Evolutionary conservation across 2,113 vertebrate genomes (phyloP), one percentile per base, ranked within the genome.

Genomic region (Pygoscelis adeliae): DNA sequence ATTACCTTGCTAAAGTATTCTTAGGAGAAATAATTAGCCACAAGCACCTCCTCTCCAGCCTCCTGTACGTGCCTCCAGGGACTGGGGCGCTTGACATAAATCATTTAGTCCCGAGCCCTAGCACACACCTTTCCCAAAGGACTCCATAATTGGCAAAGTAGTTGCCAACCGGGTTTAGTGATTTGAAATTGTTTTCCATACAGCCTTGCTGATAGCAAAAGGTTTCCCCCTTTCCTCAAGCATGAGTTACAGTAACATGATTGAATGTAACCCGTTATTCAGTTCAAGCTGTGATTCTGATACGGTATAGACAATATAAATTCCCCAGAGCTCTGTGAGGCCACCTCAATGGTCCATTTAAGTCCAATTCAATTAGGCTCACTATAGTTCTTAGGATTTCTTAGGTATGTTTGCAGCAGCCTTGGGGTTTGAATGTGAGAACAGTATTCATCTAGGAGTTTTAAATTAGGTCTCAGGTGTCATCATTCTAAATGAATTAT

Each of bases 401-500:
- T 97, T 97, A 98, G 98, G 97, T 98, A 96, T 98, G 98, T 98
- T 98, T 98, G 98, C 98, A 92, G 98, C 98, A 98, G 98, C 98
- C 98, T 98, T 98, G 97, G 52, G 98, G 98, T 98, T 98, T 98
- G 98, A 98, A 98, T 98, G 98, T 98, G 98, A 98, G 98, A 97
- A 98, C 95, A 89, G 97, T 98, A 98, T 98, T 98, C 98, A 98
- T 98, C 97, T 92, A 98, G 98, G 98, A 98, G 98, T 98, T 98
- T 98, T 98, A 98, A 98, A 98, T 98, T 98, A 98, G 98, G 98
- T 98, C 98, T 98, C 98, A 98, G 97, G 98, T 98, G 98, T 98
- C 98, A 98, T 98, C 98, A 98, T 98, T 98, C 98, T 98, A 98
- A 98, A 98, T 98, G 98, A 98, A 98, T 98, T 98, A 98, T 98